Evolutionary conservation across 2,113 vertebrate species (phyloP), one percentile per base, ranked within the genome.

Genomic region (Mesembrinibis cayennensis): DNA sequence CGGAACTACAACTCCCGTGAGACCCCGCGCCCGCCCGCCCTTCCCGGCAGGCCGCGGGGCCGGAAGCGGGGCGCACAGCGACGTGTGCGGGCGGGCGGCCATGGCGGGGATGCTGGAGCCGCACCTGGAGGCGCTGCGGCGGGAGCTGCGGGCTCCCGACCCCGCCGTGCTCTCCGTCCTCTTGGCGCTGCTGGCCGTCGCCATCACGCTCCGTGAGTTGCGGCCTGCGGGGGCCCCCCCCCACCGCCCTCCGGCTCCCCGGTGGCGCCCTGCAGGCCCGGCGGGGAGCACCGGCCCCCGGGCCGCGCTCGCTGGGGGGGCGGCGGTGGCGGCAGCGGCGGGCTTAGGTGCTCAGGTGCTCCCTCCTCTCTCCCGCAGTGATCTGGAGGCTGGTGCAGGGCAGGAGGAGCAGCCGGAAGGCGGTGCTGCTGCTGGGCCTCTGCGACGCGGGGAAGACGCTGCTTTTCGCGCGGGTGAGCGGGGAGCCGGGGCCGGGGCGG

Each of bases 361-460:
- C 22, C 20, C 19, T 5, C 18, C 18, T 82, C 8, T 90, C 34
- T 44, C 79, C 79, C 44, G 45, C 94, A 98, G 98, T 98, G 92
- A 62, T 98, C 45, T 98, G 98, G 97, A 96, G 97, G 40, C 56
- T 98, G 26, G 89, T 98, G 47, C 97, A 97, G 71, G 94, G 97
- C 91, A 88, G 97, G 72, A 96, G 96, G 88, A 97, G 97, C 92
- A 95, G 97, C 82, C 96, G 98, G 38, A 97, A 92, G 89, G 98
- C 98, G 4, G 97, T 98, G 56, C 97, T 98, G 74, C 89, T 98
- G 45, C 95, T 98, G 82, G 98, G 98, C 11, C 97, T 98, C 36
- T 98, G 98, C 86, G 98, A 98, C 44, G 97, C 98, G 6, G 98
- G 98, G 40, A 98, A 98, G 81, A 98, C 98, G 16, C 79, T 98